Conservation (phyloP, 2,797 vertebrate species). For the Microhierax caerulescens region DNA sequence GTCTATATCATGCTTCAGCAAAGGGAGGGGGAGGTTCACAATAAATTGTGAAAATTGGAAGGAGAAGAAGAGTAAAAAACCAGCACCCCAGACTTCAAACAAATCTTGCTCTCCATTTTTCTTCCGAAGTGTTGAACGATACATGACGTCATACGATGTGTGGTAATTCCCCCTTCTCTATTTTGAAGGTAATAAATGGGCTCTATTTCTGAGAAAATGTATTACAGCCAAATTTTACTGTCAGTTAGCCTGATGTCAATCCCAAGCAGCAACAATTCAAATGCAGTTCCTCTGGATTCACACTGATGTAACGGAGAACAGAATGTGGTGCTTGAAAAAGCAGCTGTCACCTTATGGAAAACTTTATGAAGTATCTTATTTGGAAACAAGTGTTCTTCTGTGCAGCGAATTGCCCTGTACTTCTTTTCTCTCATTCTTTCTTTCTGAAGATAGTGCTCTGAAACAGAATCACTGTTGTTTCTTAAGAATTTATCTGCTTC, state of each 20-base stretch:
- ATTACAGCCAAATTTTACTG: constrained; percentile 11
- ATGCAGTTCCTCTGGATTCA: constrained; percentile 2
- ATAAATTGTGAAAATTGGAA: constrained; percentile 22
- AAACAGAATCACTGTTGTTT: constrained; percentile 58
- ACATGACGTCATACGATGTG: not conserved
- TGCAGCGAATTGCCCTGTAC: not conserved
- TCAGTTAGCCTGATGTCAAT: not conserved
- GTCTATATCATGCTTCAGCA: not conserved
- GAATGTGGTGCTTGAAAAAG: constrained; percentile 26
- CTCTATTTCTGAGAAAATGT: constrained; percentile 37
- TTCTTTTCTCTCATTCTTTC: constrained; percentile 17
- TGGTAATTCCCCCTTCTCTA: not conserved
- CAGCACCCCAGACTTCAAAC: not conserved
- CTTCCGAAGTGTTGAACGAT: not conserved
- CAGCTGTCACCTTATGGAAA: constrained; percentile 70
- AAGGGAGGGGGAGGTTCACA: not conserved
- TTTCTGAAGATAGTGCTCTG: constrained; percentile 10
- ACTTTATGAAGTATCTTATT: constrained; percentile 55
- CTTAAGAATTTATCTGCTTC: constrained; percentile 48
- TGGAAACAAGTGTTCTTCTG: constrained; percentile 56
- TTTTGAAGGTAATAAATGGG: not conserved
- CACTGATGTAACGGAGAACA: not conserved
- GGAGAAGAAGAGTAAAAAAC: not conserved
- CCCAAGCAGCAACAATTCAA: not conserved
- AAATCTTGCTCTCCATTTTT: not conserved